phyloP scores from a whole-genome alignment of 2,113 vertebrate species.

The Archilochus colubris region DNA sequence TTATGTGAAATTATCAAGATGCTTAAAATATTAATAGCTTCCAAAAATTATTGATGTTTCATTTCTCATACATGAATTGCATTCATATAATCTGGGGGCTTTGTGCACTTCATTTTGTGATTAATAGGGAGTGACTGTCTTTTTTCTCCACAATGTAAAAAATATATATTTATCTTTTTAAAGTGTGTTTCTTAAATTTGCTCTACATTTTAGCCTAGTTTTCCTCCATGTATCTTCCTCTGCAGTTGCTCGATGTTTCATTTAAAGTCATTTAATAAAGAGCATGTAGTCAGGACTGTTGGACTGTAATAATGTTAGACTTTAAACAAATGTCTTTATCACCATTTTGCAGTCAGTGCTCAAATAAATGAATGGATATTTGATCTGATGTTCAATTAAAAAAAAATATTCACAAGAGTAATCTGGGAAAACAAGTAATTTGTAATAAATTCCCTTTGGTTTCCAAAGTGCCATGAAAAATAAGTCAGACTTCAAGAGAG shows the following conservation, averaged over 20 bases:
- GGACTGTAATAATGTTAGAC: neutral
- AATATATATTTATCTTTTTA: neutral
- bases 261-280: slow-evolving; percentile 23
- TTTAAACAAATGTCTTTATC: slow-evolving; percentile 50
- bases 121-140: neutral
- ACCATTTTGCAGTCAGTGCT: slow-evolving; percentile 30
- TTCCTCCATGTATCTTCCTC: slow-evolving; percentile 11
- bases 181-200: neutral
- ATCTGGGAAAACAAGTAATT: neutral
- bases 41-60: neutral
- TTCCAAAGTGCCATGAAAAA: slow-evolving; percentile 14
- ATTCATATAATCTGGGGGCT: neutral
- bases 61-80: slow-evolving; percentile 15
- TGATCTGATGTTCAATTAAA: slow-evolving; percentile 42
- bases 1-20: neutral
- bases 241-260: slow-evolving; percentile 1
- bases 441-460: neutral
- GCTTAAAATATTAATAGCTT: neutral
- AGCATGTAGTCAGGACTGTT: neutral
- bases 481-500: slow-evolving; percentile 22
- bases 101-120: neutral
- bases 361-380: slow-evolving; percentile 20
- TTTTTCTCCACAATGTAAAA: neutral
- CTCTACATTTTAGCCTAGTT: neutral
- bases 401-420: slow-evolving; percentile 19